phyloP scores from a whole-genome alignment of 2,888 invertebrate species.

The Bombylius major region DNA sequence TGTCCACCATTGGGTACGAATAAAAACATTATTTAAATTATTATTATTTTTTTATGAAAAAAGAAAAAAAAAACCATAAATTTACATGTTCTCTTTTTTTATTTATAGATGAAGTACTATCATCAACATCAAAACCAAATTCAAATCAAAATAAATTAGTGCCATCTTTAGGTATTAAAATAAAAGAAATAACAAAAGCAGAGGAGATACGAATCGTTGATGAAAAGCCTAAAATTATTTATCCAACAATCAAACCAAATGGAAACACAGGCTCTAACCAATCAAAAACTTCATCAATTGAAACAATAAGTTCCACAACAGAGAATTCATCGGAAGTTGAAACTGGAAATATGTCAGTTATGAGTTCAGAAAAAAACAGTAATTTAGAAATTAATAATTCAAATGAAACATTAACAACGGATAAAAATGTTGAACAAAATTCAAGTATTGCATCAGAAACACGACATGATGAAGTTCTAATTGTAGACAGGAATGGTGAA shows the following conservation, averaged over 20 bases:
- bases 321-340: conserved; percentile 10
- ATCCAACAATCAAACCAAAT: conserved; percentile 22
- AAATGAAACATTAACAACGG: conserved; percentile 1
- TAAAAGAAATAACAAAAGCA: conserved; percentile 35
- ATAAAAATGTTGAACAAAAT: conserved; percentile 7
- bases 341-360: not conserved
- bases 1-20: conserved; percentile 52
- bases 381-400: conserved; percentile 11
- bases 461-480: not conserved
- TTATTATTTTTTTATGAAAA: conserved; percentile 1
- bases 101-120: too few relatives aligned
- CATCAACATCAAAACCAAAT: too few relatives aligned
- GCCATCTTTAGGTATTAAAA: conserved; percentile 27
- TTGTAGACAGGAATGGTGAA: conserved; percentile 13
- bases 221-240: conserved; percentile 22
- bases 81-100: too few relatives aligned
- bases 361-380: not conserved
- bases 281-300: not conserved
- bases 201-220: conserved; percentile 34
- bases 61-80: not conserved
- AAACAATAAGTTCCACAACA: conserved; percentile 12
- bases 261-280: conserved; percentile 3
- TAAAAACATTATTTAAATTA: not conserved
- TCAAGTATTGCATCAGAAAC: conserved; percentile 12
- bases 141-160: too few relatives aligned